Conservation (phyloP, 2,797 vertebrate genomes). For the Hemibagrus guttatus region DNA sequence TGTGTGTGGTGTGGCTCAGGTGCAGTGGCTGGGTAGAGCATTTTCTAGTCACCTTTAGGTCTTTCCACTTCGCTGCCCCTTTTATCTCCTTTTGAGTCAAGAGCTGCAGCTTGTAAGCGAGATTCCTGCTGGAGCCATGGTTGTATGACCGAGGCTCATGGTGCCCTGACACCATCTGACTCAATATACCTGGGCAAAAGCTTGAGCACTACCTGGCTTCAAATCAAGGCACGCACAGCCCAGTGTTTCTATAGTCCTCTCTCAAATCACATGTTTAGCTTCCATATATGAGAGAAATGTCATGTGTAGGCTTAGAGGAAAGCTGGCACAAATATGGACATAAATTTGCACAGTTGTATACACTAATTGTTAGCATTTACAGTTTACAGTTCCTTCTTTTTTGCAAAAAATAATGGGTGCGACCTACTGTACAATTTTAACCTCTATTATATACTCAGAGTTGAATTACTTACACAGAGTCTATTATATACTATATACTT, state of each 20-base stretch:
- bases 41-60: constrained; percentile 59
- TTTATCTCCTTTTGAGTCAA: constrained; percentile 54
- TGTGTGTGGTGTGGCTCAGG: constrained; percentile 38
- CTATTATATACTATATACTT: too few species aligned
- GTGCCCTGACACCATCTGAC: constrained; percentile 19
- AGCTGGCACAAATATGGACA: background rate
- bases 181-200: constrained; percentile 56
- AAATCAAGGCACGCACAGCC: background rate
- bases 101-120: constrained; percentile 19
- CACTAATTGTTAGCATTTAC: background rate
- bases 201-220: background rate
- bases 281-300: background rate
- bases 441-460: background rate
- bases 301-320: background rate
- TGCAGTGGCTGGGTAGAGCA: constrained; percentile 47
- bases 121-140: constrained; percentile 19
- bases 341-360: background rate
- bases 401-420: background rate
- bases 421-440: background rate
- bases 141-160: constrained; percentile 1
- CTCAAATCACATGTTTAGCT: background rate
- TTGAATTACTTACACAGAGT: too few species aligned
- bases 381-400: background rate
- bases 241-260: background rate
- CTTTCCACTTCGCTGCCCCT: constrained; percentile 53